Evolutionary conservation across 2,797 vertebrate species (phyloP), one percentile per base, ranked within the genome.

Genomic region (Hapalemur alaotrensis): DNA sequence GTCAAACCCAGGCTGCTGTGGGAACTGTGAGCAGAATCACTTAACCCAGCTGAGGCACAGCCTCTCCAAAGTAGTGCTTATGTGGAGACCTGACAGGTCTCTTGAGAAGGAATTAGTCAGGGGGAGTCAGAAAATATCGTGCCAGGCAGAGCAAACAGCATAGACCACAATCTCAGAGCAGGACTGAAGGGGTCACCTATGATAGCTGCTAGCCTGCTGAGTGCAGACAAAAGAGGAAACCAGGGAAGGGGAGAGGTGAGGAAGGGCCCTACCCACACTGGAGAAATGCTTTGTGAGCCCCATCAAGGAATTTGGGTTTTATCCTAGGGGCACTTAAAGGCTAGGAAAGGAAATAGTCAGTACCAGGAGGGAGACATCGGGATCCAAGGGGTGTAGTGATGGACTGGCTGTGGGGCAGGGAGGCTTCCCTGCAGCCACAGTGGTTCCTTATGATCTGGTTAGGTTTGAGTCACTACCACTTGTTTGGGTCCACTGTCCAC

Each of bases 81-180:
- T 65, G 52, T 46, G 35, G 48, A 93, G 78, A 69, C 4, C 23
- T 72, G 25, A 61, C 50, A 80, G n/a, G n/a, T 89, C 38, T 76
- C 46, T 35, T 43, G 43, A 88, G n/a, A 22, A 78, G 67, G 46
- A 86, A 25, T 90, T 92, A 69, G 23, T 41, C 38, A 70, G 72
- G 48, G 30, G 9, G 70, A 67, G 20, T 76, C 35, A 43, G 63
- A 76, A 81, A 83, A 85, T 35, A 79, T 48, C 43, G 32, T 78
- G 67, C 30, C 30, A 81, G 70, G 38, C 35, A 82, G n/a, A 96
- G 32, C n/a, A 89, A 52, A 52, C 59, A 48, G 61, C 54, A 52
- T 75, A 78, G 72, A 88, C 91, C 85, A 88, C 11, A 78, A 65
- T 61, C 75, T 94, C 80, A 92, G 41, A 72, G 43, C 76, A 88